Evolutionary conservation across 2,113 vertebrate genomes (phyloP), one percentile per base, ranked within the genome.

Genomic region (Elgaria multicarinata): DNA sequence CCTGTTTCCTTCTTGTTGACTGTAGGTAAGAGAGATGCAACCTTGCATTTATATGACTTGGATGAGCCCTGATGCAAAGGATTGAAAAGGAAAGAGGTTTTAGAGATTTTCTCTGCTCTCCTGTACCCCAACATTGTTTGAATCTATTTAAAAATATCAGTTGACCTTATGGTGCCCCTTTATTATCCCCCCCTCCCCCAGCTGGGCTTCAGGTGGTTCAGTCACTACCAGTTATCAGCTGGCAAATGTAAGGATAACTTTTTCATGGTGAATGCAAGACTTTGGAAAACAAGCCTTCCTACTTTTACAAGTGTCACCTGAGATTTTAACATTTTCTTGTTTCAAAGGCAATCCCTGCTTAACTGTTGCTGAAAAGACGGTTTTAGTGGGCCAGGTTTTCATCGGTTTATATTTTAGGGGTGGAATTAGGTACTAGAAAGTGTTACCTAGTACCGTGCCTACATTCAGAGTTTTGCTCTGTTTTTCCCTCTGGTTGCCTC

Each of bases 1-100:
- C 90, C 93, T 95, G 69, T 94, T 95, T 97, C 97, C 93, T 96
- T 97, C 92, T 96, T 77, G 7, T 87, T 95, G 95, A 92, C 93
- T 93, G 33, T 95, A 96, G 92, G 86, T 95, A 91, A 95, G 91
- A 90, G 90, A 95, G 93, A 33, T 92, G 36, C 90, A 89, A 53
- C 92, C 91, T 90, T 93, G 88, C 77, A 33, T 78, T 62, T 69
- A 28, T 89, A 87, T 90, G 88, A 94, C 87, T 95, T 83, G 13
- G 20, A 94, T 93, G 94, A 97, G 90, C 92, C 58, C 89, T 94
- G 93, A 91, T 90, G 84, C 93, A 87, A 39, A 89, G 78, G 93
- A 92, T 96, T 95, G 91, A 89, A 94, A 95, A 93, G 90, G 92
- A 91, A 92, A 92, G 95, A 96, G 94, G 89, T 94, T 93, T 93